Evolutionary conservation across 2,797 vertebrate species (phyloP).

Genomic region (Picus viridis): DNA sequence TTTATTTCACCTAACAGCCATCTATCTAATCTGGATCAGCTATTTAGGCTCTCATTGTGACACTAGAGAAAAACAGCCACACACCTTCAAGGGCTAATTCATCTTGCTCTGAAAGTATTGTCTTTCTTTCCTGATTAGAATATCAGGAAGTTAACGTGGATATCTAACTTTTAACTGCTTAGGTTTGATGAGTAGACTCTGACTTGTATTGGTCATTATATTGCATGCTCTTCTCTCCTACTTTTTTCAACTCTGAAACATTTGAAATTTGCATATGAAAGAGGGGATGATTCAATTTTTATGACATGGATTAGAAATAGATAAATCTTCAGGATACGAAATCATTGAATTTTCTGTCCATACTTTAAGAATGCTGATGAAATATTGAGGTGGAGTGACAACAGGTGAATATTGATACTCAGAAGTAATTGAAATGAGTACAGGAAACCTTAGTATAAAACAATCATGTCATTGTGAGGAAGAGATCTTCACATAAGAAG

Average conservation of each 20-base stretch:
- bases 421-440: background rate
- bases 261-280: background rate
- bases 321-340: background rate
- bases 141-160: background rate
- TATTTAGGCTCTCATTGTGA: background rate
- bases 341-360: background rate
- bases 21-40: background rate
- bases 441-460: background rate
- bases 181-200: background rate
- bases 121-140: background rate
- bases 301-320: background rate
- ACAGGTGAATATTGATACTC: background rate
- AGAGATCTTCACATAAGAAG: background rate
- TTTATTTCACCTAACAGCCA: background rate
- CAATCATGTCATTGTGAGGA: background rate
- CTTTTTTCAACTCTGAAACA: background rate
- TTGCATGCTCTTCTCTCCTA: background rate
- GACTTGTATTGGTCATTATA: background rate
- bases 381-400: background rate
- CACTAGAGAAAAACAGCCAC: background rate
- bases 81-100: background rate
- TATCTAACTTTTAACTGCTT: background rate
- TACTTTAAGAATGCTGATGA: background rate
- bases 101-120: rapidly evolving
- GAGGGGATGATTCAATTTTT: background rate